Conservation (phyloP, 2,113 vertebrate genomes). For the Chelonoidis abingdonii region DNA sequence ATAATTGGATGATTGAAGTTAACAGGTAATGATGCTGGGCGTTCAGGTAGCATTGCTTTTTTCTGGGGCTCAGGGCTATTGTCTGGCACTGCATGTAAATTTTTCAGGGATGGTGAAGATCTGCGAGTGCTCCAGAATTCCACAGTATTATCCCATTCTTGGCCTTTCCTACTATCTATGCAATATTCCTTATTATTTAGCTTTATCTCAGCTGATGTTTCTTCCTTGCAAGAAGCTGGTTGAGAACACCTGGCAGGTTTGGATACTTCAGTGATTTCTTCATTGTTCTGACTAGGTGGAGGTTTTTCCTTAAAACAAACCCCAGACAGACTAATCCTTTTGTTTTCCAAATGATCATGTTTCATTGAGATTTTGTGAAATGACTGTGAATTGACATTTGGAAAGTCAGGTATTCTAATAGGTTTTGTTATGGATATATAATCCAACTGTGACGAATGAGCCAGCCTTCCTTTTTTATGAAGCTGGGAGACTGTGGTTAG, state of each 20-base stretch:
- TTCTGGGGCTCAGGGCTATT: not conserved
- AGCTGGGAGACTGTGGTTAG: not conserved
- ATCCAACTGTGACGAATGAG: not conserved
- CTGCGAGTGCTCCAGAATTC: too few relatives aligned
- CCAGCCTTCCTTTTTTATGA: not conserved
- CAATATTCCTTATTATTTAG: not conserved
- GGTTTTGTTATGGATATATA: slow-evolving; percentile 31
- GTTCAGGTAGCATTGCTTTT: not conserved
- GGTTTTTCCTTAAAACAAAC: not conserved
- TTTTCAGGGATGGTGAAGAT: not conserved
- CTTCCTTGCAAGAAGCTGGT: not conserved
- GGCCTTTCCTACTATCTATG: not conserved
- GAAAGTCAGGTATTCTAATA: not conserved
- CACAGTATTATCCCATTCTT: not conserved
- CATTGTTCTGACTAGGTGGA: not conserved
- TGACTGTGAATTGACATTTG: not conserved
- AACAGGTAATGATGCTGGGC: not conserved
- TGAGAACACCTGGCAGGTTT: not conserved
- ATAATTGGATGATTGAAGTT: not conserved
- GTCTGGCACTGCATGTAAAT: not conserved
- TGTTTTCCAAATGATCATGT: not conserved
- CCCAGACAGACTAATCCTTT: not conserved
- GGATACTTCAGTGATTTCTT: not conserved
- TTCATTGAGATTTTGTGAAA: not conserved
- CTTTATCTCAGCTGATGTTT: not conserved